A percentile compares a stretch with the other conserved stretches of the same genome.
phyloP scores from a whole-genome alignment of 2,888 invertebrate species.

The Erebia aethiops region DNA sequence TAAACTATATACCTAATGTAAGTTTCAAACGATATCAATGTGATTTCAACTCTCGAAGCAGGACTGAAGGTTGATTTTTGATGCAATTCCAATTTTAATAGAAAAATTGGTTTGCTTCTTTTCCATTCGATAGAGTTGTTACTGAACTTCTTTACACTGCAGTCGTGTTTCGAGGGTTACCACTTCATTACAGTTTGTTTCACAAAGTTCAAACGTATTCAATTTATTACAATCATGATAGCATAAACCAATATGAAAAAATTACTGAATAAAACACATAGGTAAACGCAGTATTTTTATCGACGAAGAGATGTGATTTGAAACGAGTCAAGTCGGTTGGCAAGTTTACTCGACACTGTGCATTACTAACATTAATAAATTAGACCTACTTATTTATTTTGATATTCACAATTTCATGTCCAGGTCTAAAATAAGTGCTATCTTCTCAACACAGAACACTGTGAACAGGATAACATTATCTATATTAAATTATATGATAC shows the following conservation, averaged over 20 bases:
- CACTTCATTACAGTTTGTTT: slow-evolving; percentile 7
- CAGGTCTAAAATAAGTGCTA: too few species aligned
- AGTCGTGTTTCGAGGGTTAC: slow-evolving; percentile 15
- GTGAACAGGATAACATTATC: too few species aligned
- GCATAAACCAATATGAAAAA: neutral
- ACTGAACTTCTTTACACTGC: neutral
- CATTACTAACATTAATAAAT: too few species aligned
- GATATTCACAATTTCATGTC: too few species aligned
- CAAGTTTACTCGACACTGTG: too few species aligned
- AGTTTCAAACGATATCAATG: slow-evolving; percentile 69
- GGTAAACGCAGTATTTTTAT: too few species aligned
- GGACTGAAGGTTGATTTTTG: slow-evolving; percentile 16
- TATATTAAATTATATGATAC: too few species aligned
- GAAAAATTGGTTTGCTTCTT: slow-evolving; percentile 15
- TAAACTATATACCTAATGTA: slow-evolving; percentile 77
- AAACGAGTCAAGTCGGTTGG: too few species aligned
- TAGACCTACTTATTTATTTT: too few species aligned
- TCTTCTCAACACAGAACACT: too few species aligned
- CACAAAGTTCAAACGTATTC: slow-evolving; percentile 9
- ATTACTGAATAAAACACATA: too few species aligned
- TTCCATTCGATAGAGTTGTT: slow-evolving; percentile 18
- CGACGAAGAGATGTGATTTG: too few species aligned
- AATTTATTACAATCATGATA: neutral
- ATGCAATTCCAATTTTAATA: slow-evolving; percentile 1
- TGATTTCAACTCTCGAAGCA: slow-evolving; percentile 32